Evolutionary conservation across 2,888 invertebrate genomes (phyloP), one percentile per base, ranked within the genome.

Genomic region (Archips crataeganus): DNA sequence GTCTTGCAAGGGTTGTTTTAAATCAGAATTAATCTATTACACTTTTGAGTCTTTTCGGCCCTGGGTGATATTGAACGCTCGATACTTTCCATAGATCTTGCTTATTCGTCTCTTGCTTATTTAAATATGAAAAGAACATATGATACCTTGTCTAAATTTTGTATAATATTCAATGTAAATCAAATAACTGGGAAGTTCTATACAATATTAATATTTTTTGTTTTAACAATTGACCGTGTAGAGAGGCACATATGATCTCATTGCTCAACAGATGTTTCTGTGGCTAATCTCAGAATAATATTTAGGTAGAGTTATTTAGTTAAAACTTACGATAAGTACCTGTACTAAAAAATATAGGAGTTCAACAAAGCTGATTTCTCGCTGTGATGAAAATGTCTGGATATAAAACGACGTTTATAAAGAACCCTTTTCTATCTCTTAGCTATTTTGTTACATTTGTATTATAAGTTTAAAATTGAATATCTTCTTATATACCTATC

Each of bases 311-410:
- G 71, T 75, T 75, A 11, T 74, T 66, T 57, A 54, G 62, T 68
- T 71, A 49, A 63, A 36, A 59, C 60, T 68, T 62, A 71, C 47
- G 23, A 57, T 69, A 59, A 68, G 68, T 59, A 59, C 63, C 59
- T 13, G 39, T 63, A 73, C 39, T 32, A 59, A 54, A 70, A 45
- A 66, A 60, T 71, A 74, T 76, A 71, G 75, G 72, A 76, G 80
- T 82, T 82, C 82, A 82, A 83, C 83, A 83, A 82, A 83, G 83
- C 83, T 84, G 84, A 82, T 75, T 70, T 78, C 71, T 79, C 77
- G 84, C 84, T 84, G 84, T 83, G 82, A 83, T 84, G 79, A 78
- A 78, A 77, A 64, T 70, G 64, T 70, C 64, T n/a, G 39, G 60
- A 59, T 64, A 49, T 64, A 51, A 49, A 64, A 64, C 49, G 45